Base-by-base conservation (phyloP, 1,140 invertebrate species). In the Drosophila cardini region DNA sequence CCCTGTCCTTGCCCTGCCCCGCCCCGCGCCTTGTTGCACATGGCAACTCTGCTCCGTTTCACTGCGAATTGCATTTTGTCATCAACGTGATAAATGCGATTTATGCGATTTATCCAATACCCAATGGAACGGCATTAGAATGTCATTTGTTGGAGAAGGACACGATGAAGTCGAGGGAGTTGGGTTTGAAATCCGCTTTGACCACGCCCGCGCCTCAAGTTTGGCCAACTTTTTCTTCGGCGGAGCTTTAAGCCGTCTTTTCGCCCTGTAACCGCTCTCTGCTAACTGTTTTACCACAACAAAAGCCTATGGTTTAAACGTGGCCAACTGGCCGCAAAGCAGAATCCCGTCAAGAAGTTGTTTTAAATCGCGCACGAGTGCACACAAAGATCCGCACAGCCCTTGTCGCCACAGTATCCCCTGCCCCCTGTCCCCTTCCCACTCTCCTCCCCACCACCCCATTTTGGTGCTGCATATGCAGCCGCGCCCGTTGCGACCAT, bases 261-360 rank as follows among this genome's bases (percentile, higher is more conserved):
- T 30, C 7, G 13, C 16, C 21, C 34, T 46, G n/a, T 50, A 6
- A 34, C 4, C 32, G 15, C 10, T n/a, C 18, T 21, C 58, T 32
- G 4, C 34, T 30, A 43, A 42, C 48, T 36, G 50, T 46, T 62
- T 83, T 68, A 79, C 82, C 82, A 87, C 82, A 86, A 86, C 82
- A 87, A 86, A 86, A 79, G 61, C 68, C 63, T 40, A n/a, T 40
- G 38, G 38, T 40, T 40, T 40, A 6, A 40, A 40, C 52, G 48
- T 56, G 62, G 56, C 53, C 69, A 72, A 34, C 58, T 62, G 68
- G 78, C 77, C 67, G 71, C 83, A 72, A 76, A 86, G 63, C 69
- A 56, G 79, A 87, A 86, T 78, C 78, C 78, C 72, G 62, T 61
- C 79, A 79, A 83, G 79, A 87, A 86, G 79, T 87, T 87, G 69